Evolutionary conservation across 1,140 invertebrate species (phyloP), one percentile per base, ranked within the genome.

Genomic region (Lasaia peninsularis): DNA sequence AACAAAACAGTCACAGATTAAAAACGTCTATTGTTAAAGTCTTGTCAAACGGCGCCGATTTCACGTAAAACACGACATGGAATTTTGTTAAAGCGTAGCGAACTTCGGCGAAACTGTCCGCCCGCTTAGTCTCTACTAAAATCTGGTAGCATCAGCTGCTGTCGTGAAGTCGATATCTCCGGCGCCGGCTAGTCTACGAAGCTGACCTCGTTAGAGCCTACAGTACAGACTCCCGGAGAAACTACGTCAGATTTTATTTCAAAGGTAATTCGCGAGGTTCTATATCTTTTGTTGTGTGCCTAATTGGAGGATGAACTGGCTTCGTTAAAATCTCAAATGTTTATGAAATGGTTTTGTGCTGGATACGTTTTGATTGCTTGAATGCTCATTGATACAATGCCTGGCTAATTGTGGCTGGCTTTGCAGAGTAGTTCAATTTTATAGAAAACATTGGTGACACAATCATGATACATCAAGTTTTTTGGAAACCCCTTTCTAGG

Each of bases 141-240:
- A 72, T 70, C 66, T 73, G 71, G 67, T 58, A 72, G 54, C 71
- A 84, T 83, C 78, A 83, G 80, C 78, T 80, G 77, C 72, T 81
- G 53, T 57, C 8, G 5, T 28, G 54, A 69, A 75, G 78, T 84
- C 83, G 76, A 86, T 86, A 86, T 56, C 66, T 48, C 31, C 65
- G 80, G 80, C 83, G 84, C 66, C 80, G 80, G 72, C 79, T 78
- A 66, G 84, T 87, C 84, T 87, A 65, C 66, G 61, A 65, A 58
- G 62, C 60, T 82, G 80, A 82, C 79, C 80, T 70, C 77, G 64
- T 73, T 81, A 75, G 71, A 7, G 24, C 67, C 62, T 35, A 54
- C 65, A 59, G 65, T 72, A 65, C 55, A 65, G 58, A 62, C 51
- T 34, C 60, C n/a, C 60, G 44, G 48, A 65, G 51, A 35, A 62